Percentiles rank a stretch among this genome's conserved stretches.
phyloP scores from a whole-genome alignment of 2,888 invertebrate species.

The Hipparchia sbordonii region DNA sequence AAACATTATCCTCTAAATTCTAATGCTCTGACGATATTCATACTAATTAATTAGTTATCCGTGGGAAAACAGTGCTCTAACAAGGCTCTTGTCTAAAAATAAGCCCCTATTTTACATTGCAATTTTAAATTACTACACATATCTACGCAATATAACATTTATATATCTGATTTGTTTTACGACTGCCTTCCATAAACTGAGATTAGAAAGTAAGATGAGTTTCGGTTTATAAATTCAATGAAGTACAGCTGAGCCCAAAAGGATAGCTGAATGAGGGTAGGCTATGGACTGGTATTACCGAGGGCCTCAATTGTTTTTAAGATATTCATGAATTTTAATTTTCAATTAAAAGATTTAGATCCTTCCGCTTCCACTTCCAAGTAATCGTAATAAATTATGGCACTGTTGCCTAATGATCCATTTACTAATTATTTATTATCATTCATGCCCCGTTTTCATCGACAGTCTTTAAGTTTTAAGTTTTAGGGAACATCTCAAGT shows the following conservation, averaged over 20 bases:
- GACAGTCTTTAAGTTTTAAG: too few species aligned
- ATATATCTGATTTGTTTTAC: neutral
- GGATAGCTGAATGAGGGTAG: neutral
- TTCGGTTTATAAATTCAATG: neutral
- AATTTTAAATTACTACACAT: neutral
- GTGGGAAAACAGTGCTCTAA: too few species aligned
- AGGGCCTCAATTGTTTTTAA: neutral
- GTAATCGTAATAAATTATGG: too few species aligned
- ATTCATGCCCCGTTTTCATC: too few species aligned
- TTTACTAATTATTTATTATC: too few species aligned
- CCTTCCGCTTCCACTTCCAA: too few species aligned
- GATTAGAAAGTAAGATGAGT: slow-evolving; percentile 6
- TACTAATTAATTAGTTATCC: too few species aligned
- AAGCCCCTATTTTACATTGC: too few species aligned
- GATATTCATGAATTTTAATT: neutral
- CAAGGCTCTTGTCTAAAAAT: too few species aligned
- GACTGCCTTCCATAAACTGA: neutral
- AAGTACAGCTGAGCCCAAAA: slow-evolving; percentile 4
- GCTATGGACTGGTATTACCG: neutral
- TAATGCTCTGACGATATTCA: too few species aligned
- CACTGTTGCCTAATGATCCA: too few species aligned
- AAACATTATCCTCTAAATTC: neutral
- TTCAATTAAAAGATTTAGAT: neutral
- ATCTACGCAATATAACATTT: neutral
- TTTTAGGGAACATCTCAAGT: too few species aligned